Percentiles rank a stretch among this genome's conserved stretches.
Conservation (phyloP, 2,113 vertebrate genomes). For the Eudyptes chrysolophus region DNA sequence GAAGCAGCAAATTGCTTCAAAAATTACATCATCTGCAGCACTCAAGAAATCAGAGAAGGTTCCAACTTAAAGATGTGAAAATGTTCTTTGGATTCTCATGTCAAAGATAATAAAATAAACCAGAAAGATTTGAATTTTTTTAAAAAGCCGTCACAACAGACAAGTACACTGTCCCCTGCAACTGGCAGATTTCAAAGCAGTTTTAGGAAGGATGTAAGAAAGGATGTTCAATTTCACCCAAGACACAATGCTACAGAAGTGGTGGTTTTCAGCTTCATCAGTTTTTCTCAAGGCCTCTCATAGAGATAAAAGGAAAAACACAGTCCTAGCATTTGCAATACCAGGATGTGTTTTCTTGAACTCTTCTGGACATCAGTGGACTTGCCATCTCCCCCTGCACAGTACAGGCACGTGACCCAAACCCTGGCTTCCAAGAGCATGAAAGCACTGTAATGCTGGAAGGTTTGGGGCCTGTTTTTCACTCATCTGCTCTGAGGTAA, state of each 20-base stretch:
- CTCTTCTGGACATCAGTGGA: not conserved
- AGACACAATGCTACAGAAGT: not conserved
- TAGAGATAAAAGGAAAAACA: not conserved
- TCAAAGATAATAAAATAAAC: not conserved
- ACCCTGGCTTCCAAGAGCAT: not conserved
- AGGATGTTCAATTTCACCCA: not conserved
- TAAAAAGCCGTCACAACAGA: not conserved
- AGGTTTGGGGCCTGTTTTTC: not conserved
- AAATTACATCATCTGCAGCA: not conserved
- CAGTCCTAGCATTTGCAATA: not conserved
- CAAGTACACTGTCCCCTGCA: not conserved
- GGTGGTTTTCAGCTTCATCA: not conserved
- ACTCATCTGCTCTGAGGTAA: not conserved
- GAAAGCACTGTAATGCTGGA: not conserved
- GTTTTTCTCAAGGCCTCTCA: not conserved
- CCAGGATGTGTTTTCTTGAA: not conserved
- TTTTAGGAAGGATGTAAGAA: not conserved
- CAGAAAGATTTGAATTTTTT: not conserved
- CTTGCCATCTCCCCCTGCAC: not conserved
- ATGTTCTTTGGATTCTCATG: not conserved
- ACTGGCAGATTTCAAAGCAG: not conserved
- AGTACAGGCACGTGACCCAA: fast-evolving
- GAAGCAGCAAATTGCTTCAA: not conserved
- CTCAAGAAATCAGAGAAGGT: not conserved
- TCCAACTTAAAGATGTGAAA: not conserved